phyloP scores from a whole-genome alignment of 2,113 vertebrate genomes.

The Dendrocopos noguchii region DNA sequence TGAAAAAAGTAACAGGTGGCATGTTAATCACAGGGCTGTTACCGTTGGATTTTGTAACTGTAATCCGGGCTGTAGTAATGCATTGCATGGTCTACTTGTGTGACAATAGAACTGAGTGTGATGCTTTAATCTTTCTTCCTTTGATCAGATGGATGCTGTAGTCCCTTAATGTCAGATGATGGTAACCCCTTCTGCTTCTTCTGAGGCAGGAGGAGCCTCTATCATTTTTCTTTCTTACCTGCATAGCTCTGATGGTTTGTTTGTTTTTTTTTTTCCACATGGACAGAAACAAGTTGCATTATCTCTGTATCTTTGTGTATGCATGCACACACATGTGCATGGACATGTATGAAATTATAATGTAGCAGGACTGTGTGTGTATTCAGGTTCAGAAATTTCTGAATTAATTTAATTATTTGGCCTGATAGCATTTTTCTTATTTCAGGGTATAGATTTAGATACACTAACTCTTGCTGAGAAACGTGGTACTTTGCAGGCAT shows the following conservation, averaged over 20 bases:
- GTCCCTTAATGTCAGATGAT: neutral
- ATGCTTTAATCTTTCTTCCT: constrained; percentile 52
- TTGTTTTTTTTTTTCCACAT: neutral
- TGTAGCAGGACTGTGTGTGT: neutral
- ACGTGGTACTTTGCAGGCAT: neutral
- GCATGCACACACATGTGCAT: neutral
- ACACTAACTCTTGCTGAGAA: neutral
- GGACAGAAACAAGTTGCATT: neutral
- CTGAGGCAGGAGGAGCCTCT: neutral
- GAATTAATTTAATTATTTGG: neutral
- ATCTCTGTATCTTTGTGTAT: neutral
- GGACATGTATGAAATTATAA: neutral
- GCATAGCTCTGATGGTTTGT: neutral
- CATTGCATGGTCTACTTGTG: constrained; percentile 43
- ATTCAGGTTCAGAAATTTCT: neutral
- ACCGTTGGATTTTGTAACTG: constrained; percentile 38
- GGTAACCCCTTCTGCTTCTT: neutral
- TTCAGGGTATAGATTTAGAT: neutral
- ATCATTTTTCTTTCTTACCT: neutral
- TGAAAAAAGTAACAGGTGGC: constrained; percentile 69
- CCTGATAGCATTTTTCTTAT: neutral
- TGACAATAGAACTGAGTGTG: constrained; percentile 56
- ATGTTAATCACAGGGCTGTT: constrained; percentile 62
- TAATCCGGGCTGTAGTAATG: constrained; percentile 12
- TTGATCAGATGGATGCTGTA: constrained; percentile 24